phyloP scores from a whole-genome alignment of 1,140 invertebrate genomes.

The Lanistes nyassanus region DNA sequence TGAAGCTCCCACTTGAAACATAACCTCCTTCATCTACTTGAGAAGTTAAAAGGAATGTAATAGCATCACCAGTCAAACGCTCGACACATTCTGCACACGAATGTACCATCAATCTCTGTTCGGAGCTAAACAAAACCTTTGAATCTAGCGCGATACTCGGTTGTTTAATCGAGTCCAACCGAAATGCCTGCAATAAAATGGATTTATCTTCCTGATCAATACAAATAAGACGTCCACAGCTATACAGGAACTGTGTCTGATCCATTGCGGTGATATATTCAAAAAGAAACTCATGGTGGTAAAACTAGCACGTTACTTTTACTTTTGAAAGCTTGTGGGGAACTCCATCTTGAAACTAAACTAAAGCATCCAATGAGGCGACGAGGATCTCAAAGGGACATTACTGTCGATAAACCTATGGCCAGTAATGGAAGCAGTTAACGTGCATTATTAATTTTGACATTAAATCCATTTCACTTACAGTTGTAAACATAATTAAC shows the following conservation, averaged over 20 bases:
- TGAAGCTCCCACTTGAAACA: too few relatives aligned
- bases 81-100: too few relatives aligned
- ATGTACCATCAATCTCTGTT: background rate
- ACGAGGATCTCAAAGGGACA: too few relatives aligned
- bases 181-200: background rate
- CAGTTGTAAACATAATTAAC: too few relatives aligned
- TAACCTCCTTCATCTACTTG: too few relatives aligned
- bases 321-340: background rate
- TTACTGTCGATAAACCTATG: too few relatives aligned
- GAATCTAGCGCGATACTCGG: background rate
- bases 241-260: background rate
- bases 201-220: background rate
- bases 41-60: too few relatives aligned
- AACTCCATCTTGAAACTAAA: conserved; percentile 12
- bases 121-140: background rate
- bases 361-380: too few relatives aligned
- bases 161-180: background rate
- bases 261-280: background rate
- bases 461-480: background rate
- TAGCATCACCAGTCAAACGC: too few relatives aligned
- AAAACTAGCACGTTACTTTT: background rate
- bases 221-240: background rate
- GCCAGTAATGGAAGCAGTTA: too few relatives aligned
- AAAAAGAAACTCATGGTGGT: background rate
- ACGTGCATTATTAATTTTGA: background rate